These are phyloP conservation scores for Siderastrea siderea DNA, from an alignment of 92 coral and sea anemone species.

Conservation along the genomic window DNA sequence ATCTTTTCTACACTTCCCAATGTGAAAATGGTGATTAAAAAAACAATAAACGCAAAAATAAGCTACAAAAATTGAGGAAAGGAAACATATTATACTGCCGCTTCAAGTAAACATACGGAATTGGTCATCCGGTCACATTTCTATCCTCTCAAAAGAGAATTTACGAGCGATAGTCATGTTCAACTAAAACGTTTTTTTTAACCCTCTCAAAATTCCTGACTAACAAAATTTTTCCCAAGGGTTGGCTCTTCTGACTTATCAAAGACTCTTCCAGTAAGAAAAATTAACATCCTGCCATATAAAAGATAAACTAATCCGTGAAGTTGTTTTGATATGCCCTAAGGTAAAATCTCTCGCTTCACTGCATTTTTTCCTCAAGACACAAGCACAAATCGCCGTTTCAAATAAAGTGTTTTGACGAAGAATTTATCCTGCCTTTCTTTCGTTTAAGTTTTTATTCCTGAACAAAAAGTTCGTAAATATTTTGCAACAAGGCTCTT, in stretches of 20 bases:
- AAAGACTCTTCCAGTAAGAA: neutral
- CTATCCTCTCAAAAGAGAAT: too few species aligned
- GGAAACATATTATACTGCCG: too few species aligned
- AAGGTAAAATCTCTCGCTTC: neutral
- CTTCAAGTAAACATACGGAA: too few species aligned
- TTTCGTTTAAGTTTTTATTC: neutral
- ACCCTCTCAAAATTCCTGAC: too few species aligned
- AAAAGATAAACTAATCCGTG: neutral
- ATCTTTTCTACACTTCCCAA: too few species aligned
- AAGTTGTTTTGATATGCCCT: neutral
- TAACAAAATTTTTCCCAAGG: neutral
- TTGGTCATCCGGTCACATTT: too few species aligned
- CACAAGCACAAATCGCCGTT: neutral
- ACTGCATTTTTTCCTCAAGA: neutral
- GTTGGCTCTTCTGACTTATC: neutral
- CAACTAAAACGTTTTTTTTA: too few species aligned
- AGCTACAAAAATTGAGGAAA: too few species aligned
- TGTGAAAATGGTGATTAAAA: too few species aligned
- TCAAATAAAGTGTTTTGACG: neutral
- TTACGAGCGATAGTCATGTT: too few species aligned
- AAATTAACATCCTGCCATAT: neutral
- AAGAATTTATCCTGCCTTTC: neutral
- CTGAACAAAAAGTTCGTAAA: neutral
- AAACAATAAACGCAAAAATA: too few species aligned
- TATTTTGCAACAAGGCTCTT: neutral